These are phyloP conservation scores for Turritopsis rubra DNA, from an alignment of 30 jellyfish, hydroid and myxozoan genomes.

Conservation along the genomic window DNA sequence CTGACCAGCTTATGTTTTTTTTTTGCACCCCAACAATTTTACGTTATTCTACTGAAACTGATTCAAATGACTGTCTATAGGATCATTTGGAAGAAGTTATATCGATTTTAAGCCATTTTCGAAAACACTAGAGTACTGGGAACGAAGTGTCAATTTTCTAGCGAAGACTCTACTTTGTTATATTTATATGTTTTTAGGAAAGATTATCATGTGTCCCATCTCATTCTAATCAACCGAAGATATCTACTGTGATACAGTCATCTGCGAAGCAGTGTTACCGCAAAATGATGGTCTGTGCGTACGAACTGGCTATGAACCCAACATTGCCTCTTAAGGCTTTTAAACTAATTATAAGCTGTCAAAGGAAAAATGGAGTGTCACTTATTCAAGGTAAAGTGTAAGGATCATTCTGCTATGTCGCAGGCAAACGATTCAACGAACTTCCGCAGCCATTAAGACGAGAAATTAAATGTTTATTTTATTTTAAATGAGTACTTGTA, in stretches of 20 bases:
- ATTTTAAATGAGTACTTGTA: no score
- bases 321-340: conserved; percentile 31
- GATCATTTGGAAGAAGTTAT: no score
- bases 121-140: conserved; percentile 33
- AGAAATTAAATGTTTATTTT: no score
- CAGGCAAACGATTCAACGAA: no score
- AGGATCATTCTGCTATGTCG: no score
- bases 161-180: background rate
- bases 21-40: no score
- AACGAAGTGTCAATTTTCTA: background rate
- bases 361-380: conserved; percentile 52
- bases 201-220: background rate
- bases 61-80: no score
- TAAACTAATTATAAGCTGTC: conserved; percentile 38
- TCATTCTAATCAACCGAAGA: background rate
- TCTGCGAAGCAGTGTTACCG: conserved; percentile 1
- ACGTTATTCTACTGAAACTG: no score
- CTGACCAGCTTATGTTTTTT: no score
- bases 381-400: conserved; percentile 35
- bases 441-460: no score
- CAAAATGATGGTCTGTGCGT: conserved; percentile 33
- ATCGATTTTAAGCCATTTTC: no score
- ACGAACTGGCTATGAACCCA: conserved; percentile 30
- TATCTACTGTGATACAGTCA: background rate
- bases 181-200: background rate